Percentiles rank a stretch among this genome's conserved stretches.
These are phyloP conservation scores for Abrostola triplasia DNA, from an alignment of 2,888 invertebrate genomes.

Conservation along the genomic window DNA sequence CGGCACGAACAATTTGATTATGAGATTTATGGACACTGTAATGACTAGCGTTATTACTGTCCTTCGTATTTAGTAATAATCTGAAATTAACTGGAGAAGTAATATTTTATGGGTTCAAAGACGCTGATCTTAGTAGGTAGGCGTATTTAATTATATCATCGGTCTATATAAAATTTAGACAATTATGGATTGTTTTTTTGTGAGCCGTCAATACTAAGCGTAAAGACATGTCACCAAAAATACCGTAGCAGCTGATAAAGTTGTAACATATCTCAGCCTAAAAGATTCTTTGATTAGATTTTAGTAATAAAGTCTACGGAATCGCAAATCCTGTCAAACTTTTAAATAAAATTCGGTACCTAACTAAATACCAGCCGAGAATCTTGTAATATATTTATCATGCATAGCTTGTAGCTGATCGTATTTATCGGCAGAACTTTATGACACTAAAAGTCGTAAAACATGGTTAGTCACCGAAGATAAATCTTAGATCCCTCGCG, in stretches of 20 bases:
- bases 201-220: too few relatives aligned
- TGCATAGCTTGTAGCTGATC: background rate
- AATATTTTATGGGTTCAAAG: background rate
- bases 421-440: background rate
- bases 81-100: conserved; percentile 12
- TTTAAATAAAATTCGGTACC: too few relatives aligned
- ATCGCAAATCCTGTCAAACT: too few relatives aligned
- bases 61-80: conserved; percentile 23
- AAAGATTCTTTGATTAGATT: too few relatives aligned
- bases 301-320: too few relatives aligned
- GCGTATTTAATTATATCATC: background rate
- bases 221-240: too few relatives aligned
- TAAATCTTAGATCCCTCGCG: conserved; percentile 1
- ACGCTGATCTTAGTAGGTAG: background rate
- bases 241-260: too few relatives aligned
- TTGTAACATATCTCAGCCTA: too few relatives aligned
- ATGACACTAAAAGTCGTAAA: conserved; percentile 1
- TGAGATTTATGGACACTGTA: conserved; percentile 45
- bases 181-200: too few relatives aligned
- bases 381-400: background rate
- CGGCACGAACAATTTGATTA: conserved; percentile 43
- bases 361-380: too few relatives aligned
- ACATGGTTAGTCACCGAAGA: conserved; percentile 2
- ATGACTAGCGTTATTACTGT: conserved; percentile 39
- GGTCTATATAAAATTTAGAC: too few relatives aligned